Base-by-base conservation (phyloP, 2,113 vertebrate species). In the Ciconia boyciana region DNA sequence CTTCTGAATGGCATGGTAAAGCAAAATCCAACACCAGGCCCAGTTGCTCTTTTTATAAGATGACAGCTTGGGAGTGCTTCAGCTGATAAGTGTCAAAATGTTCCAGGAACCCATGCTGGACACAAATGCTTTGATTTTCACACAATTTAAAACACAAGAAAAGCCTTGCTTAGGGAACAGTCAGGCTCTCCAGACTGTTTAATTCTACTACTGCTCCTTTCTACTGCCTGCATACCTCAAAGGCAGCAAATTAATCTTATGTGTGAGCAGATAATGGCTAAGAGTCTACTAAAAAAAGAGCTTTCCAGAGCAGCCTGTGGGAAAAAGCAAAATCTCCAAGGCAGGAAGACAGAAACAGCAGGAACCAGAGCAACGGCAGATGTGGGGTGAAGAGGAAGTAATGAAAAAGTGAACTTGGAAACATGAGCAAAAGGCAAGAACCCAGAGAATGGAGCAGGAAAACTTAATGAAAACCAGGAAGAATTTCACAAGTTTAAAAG, bases 231-330 rank as follows among this genome's bases (percentile, higher is more conserved):
- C 34, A 71, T 89, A 68, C 44, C 52, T 79, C 89, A 94, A 87
- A 96, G 83, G 91, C 39, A 91, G 72, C 41, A 95, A 87, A 87
- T 94, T 87, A 89, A 94, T 94, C 70, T 91, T 93, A 75, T 13
- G 13, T 36, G 58, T 82, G 61, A 93, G 92, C 46, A 94, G 81
- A 96, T 85, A 91, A 89, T 77, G 75, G 7, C 72, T 89, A 32
- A 78, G 64, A 65, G 48, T 62, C 51, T 58, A 87, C 51, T 44
- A 34, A 75, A 55, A 77, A 88, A 80, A 72, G 31, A 81, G 17
- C 4, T 71, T 94, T 94, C 58, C 69, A 96, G 69, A 87, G 22
- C 52, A 76, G 78, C 36, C 49, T 93, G 54, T 91, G 68, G 32
- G 65, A 94, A 96, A 78, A 90, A 93, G 49, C 10, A 65, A 96